phyloP scores from a whole-genome alignment of 2,888 invertebrate species.

The Dasysyrphus tricinctus region DNA sequence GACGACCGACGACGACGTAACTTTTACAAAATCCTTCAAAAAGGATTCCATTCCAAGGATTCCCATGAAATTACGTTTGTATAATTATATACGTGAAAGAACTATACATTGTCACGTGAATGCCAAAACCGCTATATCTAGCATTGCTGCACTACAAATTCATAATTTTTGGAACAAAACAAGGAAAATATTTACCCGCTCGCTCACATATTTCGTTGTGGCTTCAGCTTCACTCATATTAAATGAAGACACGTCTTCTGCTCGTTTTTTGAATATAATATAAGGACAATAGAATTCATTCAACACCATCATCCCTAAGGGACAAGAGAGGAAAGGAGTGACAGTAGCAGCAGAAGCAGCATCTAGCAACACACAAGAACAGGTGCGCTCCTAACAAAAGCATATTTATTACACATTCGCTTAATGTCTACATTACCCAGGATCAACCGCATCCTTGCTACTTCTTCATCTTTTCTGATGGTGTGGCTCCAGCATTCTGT shows the following conservation, averaged over 20 bases:
- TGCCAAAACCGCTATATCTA: background rate
- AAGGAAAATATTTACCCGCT: constrained; percentile 13
- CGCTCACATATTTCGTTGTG: background rate
- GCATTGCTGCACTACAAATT: background rate
- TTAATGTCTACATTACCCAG: constrained; percentile 70
- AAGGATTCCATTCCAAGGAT: constrained; percentile 11
- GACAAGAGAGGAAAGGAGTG: constrained; percentile 2
- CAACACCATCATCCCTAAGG: constrained; percentile 12
- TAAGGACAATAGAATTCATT: constrained; percentile 53
- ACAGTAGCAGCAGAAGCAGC: constrained; percentile 11
- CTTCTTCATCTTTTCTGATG: background rate
- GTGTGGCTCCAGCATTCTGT: background rate
- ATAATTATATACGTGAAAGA: constrained; percentile 55
- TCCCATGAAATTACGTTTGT: constrained; percentile 45
- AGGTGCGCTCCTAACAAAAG: constrained; percentile 34
- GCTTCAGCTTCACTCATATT: constrained; percentile 22
- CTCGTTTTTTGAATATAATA: background rate
- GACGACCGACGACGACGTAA: too few relatives aligned
- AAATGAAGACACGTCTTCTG: constrained; percentile 34
- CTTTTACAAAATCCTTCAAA: constrained; percentile 40
- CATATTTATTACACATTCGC: constrained; percentile 69
- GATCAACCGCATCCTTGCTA: constrained; percentile 46
- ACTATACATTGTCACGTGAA: constrained; percentile 52
- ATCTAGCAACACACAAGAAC: constrained; percentile 40
- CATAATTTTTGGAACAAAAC: constrained; percentile 44